phyloP scores from a whole-genome alignment of 1,140 invertebrate genomes.

The Neotoxoptera formosana region DNA sequence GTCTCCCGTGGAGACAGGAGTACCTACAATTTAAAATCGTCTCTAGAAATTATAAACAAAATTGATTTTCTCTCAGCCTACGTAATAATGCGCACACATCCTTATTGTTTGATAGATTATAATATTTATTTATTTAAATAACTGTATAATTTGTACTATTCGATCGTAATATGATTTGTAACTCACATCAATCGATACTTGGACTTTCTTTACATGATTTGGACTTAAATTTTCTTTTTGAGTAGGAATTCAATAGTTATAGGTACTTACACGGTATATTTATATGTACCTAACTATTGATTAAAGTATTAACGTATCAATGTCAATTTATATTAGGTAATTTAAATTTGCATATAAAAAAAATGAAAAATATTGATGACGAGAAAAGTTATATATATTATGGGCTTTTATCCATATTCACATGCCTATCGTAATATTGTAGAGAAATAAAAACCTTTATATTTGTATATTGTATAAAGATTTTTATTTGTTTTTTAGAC shows the following conservation, averaged over 20 bases:
- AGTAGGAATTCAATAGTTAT: background rate
- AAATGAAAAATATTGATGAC: background rate
- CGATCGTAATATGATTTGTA: background rate
- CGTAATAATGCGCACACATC: background rate
- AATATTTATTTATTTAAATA: slow-evolving; percentile 37
- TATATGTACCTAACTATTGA: too few species aligned
- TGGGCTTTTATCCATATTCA: background rate
- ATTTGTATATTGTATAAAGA: background rate
- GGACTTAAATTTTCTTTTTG: background rate
- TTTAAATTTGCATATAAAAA: background rate
- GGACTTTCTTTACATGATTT: background rate
- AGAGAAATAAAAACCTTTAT: background rate
- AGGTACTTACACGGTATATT: background rate
- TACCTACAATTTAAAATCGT: slow-evolving; percentile 5
- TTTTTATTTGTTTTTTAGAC: background rate
- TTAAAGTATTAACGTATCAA: background rate
- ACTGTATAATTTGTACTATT: background rate
- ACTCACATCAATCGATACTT: background rate
- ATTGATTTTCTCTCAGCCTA: slow-evolving; percentile 22
- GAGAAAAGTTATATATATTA: background rate
- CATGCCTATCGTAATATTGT: background rate
- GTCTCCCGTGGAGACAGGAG: background rate
- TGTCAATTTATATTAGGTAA: background rate
- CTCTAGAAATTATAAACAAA: background rate
- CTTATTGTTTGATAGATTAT: slow-evolving; percentile 5